Base-by-base conservation (phyloP, 2,113 vertebrate species). In the Hippocampus abdominalis region DNA sequence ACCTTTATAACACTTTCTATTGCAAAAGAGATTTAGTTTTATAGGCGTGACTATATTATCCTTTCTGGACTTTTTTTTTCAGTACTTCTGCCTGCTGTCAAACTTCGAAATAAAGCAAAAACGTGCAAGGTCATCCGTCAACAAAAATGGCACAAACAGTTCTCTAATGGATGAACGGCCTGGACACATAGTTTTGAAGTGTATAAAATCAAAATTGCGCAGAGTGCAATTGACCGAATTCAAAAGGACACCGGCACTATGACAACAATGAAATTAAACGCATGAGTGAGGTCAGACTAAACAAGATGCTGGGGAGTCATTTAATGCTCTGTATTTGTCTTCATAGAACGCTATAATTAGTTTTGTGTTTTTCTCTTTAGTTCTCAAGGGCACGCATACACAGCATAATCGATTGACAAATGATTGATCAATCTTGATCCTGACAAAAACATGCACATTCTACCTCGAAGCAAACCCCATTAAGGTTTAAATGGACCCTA, bases 211-310 rank as follows among this genome's bases (percentile, higher is more conserved):
- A 40, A 10, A 53, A 59, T 77, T 77, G 88, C 81, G 78, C 71
- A 72, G 66, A 61, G 78, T 90, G 84, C 92, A 85, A 86, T 90
- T 91, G 86, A 83, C 76, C 77, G 3, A 5, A 51, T 65, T 56
- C 7, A 65, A 27, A 5, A 18, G n/a, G 40, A 64, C 39, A 44
- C n/a, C 3, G 62, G 12, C 62, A 13, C 12, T 25, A 23, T 13
- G 40, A 64, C 40, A 44, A 44, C 20, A 7, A 25, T 12, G 21
- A 44, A 90, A 93, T 81, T 25, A 79, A 82, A 80, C 18, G 49
- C 25, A 57, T 71, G 53, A 20, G 40, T 61, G 21, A 56, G 13
- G 32, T 59, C 36, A 48, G n/a, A 25, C 88, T 91, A 81, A 78
- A 89, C 42, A 66, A 68, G 11, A 44, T 60, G 48, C 61, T 81